Evolutionary conservation across 1,140 invertebrate genomes (phyloP).

Genomic region (Oncopeltus fasciatus): DNA sequence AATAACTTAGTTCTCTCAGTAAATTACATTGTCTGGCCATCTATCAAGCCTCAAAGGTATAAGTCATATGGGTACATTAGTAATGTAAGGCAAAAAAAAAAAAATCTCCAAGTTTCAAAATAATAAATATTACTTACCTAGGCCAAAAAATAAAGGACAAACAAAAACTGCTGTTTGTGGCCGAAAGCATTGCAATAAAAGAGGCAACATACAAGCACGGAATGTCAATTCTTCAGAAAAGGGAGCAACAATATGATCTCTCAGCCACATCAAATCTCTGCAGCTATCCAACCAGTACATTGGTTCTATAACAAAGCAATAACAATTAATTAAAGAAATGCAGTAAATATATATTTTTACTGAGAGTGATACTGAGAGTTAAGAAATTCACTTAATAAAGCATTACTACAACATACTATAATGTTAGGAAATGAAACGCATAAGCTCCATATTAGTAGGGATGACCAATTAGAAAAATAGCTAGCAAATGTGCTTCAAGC

Average conservation of each 20-base stretch:
- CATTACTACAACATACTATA: too few species aligned
- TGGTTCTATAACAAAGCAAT: constrained; percentile 53
- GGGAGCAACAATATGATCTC: constrained; percentile 81
- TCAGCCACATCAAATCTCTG: constrained; percentile 66
- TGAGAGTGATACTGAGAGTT: too few species aligned
- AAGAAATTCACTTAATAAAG: too few species aligned
- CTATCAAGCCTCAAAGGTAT: neutral
- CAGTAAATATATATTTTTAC: too few species aligned
- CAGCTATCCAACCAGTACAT: constrained; percentile 57
- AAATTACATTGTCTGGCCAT: neutral
- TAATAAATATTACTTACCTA: constrained; percentile 39
- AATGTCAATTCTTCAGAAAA: constrained; percentile 90
- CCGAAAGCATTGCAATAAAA: constrained; percentile 70
- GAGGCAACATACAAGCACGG: constrained; percentile 82
- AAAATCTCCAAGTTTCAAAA: neutral
- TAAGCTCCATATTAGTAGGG: too few species aligned
- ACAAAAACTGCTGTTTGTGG: constrained; percentile 62
- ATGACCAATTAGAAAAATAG: too few species aligned
- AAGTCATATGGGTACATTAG: neutral
- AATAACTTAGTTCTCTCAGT: neutral
- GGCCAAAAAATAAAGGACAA: constrained; percentile 82
- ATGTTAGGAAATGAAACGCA: too few species aligned
- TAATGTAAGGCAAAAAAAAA: neutral
- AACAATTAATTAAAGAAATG: too few species aligned
- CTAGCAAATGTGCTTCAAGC: too few species aligned